Evolutionary conservation across 2,888 invertebrate species (phyloP).

Genomic region (Zygothrica quintamaculata): DNA sequence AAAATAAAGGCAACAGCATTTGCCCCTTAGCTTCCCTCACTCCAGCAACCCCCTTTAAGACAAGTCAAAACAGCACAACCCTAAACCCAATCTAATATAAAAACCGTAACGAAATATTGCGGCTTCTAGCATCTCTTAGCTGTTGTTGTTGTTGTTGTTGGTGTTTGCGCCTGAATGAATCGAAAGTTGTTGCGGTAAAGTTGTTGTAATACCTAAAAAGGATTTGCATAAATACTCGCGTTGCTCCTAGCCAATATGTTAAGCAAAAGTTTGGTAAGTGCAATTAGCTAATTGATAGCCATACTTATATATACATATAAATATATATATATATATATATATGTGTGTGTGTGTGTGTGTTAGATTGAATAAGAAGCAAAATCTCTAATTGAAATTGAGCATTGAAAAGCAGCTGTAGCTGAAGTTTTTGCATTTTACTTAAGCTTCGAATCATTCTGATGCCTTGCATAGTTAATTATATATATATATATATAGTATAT

Average conservation of each 20-base stretch:
- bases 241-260: not conserved
- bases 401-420: not conserved
- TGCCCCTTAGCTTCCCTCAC: not conserved
- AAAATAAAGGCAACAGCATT: no score
- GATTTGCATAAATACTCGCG: constrained; percentile 62
- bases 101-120: constrained; percentile 37
- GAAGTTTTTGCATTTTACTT: no score
- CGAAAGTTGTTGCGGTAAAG: constrained; percentile 11
- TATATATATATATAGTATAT: no score
- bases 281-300: constrained; percentile 70
- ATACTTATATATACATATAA: no score
- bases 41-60: no score
- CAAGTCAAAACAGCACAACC: no score
- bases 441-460: constrained; percentile 40
- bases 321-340: no score
- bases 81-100: not conserved
- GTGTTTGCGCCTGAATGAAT: constrained; percentile 4
- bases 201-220: constrained; percentile 28
- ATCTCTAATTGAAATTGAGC: not conserved
- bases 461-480: constrained; percentile 57
- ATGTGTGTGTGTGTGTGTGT: no score
- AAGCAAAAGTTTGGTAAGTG: constrained; percentile 33
- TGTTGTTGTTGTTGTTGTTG: constrained; percentile 4
- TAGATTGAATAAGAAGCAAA: constrained; percentile 16
- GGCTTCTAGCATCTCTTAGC: constrained; percentile 17